phyloP scores from a whole-genome alignment of 2,113 vertebrate species.

The Gymnogyps californianus region DNA sequence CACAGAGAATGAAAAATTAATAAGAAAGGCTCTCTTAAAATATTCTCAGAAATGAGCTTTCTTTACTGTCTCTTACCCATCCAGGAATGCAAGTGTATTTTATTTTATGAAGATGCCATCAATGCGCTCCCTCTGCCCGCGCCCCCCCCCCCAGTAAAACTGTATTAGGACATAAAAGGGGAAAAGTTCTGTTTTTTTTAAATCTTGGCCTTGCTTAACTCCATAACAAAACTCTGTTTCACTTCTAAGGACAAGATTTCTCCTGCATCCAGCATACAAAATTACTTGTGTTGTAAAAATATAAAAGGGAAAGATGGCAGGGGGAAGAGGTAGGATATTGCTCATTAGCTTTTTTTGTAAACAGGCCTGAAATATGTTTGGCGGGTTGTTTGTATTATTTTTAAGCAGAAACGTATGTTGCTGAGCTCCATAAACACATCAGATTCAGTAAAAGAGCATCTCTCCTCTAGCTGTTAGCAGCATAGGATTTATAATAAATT shows the following conservation, averaged over 20 bases:
- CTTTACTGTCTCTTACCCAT: neutral
- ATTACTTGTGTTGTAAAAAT: neutral
- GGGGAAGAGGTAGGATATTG: neutral
- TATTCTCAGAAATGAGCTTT: neutral
- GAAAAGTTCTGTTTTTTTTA: neutral
- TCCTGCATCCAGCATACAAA: neutral
- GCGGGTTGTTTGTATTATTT: neutral
- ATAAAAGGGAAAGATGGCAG: neutral
- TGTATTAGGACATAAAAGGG: neutral
- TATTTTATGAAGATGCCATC: neutral
- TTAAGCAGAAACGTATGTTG: neutral
- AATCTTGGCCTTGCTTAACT: neutral
- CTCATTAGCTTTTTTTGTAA: fast-evolving
- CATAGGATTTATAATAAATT: too few species aligned
- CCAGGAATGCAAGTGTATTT: neutral
- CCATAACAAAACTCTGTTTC: neutral
- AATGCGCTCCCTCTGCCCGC: neutral
- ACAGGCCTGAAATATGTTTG: fast-evolving
- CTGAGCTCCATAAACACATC: neutral
- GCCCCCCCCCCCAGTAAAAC: neutral
- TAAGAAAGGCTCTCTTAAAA: neutral
- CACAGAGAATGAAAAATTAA: neutral
- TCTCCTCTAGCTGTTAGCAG: neutral
- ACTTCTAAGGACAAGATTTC: neutral
- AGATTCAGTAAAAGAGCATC: neutral